These are phyloP conservation scores for Drosophila eugracilis DNA, from an alignment of 1,140 invertebrate genomes.

Conservation along the genomic window DNA sequence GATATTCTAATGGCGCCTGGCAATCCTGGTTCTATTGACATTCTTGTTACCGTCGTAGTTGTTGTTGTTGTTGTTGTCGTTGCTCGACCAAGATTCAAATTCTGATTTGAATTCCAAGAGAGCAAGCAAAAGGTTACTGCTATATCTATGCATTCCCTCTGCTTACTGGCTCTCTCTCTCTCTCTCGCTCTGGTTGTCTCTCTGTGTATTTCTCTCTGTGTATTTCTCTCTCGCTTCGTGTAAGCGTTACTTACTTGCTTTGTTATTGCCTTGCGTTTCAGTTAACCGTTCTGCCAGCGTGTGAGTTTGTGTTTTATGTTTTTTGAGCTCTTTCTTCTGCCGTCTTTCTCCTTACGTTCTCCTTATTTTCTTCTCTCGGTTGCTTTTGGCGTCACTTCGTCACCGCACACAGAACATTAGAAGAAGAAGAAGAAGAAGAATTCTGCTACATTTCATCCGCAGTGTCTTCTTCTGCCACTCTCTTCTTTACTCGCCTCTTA, in stretches of 20 bases:
- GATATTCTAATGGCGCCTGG: constrained; percentile 22
- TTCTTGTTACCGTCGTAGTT: no score
- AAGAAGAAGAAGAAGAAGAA: constrained; percentile 36
- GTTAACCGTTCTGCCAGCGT: constrained; percentile 43
- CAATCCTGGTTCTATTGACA: constrained; percentile 42
- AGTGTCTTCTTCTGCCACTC: constrained; percentile 21
- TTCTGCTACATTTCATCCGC: constrained; percentile 40
- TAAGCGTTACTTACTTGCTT: constrained; percentile 33
- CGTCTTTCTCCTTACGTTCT: constrained; percentile 12
- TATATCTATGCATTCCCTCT: not conserved
- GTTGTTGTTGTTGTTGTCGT: constrained; percentile 18
- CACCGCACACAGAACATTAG: constrained; percentile 45
- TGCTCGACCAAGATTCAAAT: constrained; percentile 21
- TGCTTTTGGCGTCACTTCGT: constrained; percentile 59
- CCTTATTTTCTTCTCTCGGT: constrained; percentile 24
- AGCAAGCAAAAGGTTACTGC: constrained; percentile 18
- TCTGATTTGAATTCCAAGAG: constrained; percentile 51
- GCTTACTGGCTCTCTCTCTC: not conserved
- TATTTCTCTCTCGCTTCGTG: not conserved
- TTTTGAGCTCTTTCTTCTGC: constrained; percentile 35
- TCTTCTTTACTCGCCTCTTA: not conserved
- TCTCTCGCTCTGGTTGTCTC: not conserved
- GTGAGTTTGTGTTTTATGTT: constrained; percentile 39
- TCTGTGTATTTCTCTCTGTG: not conserved
- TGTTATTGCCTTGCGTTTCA: constrained; percentile 52